Evolutionary conservation across 2,797 vertebrate genomes (phyloP).

Genomic region (Sparus aurata): DNA sequence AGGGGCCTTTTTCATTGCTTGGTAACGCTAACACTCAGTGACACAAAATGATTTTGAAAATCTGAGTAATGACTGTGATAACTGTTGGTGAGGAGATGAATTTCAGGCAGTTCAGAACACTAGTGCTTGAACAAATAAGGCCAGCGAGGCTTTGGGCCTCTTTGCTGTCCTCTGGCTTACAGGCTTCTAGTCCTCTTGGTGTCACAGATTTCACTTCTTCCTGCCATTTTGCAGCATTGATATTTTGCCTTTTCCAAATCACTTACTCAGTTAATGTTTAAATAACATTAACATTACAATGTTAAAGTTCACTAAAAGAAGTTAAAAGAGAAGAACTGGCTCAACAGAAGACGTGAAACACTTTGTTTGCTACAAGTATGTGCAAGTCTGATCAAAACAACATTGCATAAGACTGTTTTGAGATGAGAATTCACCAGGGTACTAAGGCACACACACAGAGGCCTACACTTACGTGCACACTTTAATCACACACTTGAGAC

Average conservation of each 20-base stretch:
- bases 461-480: background rate
- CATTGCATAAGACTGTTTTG: conserved; percentile 50
- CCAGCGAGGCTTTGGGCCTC: background rate
- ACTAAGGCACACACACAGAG: background rate
- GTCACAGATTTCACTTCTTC: background rate
- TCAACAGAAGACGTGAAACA: background rate
- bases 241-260: background rate
- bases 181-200: too few species aligned
- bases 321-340: background rate
- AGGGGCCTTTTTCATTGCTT: too few species aligned
- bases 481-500: conserved; percentile 51
- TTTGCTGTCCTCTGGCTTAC: too few species aligned
- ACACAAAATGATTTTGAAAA: too few species aligned
- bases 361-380: too few species aligned
- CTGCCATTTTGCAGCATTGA: background rate
- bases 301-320: background rate
- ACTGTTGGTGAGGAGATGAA: too few species aligned
- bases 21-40: background rate
- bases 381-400: conserved; percentile 13
- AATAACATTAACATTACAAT: background rate
- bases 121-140: background rate
- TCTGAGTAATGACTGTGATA: too few species aligned
- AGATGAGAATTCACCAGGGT: conserved; percentile 23
- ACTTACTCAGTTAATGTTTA: background rate
- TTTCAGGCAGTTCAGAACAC: background rate